These are phyloP conservation scores for Prorops nasuta DNA, from an alignment of 1,140 invertebrate genomes.

Conservation along the genomic window DNA sequence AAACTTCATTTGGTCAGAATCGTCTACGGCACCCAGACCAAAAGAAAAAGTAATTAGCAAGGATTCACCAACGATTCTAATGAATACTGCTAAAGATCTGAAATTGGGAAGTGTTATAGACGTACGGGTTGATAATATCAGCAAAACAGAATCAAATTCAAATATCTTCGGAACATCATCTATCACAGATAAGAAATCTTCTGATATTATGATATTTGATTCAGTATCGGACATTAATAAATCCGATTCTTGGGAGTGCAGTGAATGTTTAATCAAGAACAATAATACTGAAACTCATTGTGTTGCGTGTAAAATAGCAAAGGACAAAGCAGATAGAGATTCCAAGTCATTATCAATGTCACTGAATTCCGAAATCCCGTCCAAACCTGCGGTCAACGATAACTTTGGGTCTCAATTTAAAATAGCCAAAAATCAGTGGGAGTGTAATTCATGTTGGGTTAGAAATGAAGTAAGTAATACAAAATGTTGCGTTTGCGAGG, in stretches of 20 bases:
- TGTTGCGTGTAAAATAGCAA: constrained; percentile 41
- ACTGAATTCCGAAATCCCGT: background rate
- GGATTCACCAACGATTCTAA: constrained; percentile 17
- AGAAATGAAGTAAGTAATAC: constrained; percentile 59
- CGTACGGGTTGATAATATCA: constrained; percentile 16
- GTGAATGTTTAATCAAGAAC: constrained; percentile 50
- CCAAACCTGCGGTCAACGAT: constrained; percentile 11
- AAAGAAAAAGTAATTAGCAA: constrained; percentile 35
- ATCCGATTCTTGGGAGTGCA: constrained; percentile 58
- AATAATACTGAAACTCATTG: constrained; percentile 36
- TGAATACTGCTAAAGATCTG: constrained; percentile 18
- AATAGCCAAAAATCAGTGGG: constrained; percentile 60
- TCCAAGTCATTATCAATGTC: constrained; percentile 1
- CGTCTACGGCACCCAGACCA: constrained; percentile 34
- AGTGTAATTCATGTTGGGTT: constrained; percentile 67
- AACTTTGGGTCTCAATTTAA: constrained; percentile 61
- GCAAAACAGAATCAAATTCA: background rate
- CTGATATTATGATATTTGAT: background rate
- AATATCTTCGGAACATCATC: background rate
- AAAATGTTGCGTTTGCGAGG: constrained; percentile 67
- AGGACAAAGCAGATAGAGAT: constrained; percentile 15
- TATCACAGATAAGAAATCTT: background rate
- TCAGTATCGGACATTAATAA: background rate
- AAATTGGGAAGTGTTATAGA: constrained; percentile 47
- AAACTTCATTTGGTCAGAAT: constrained; percentile 43